Evolutionary conservation across 1,140 invertebrate genomes (phyloP).

Genomic region (Neodiprion lecontei): DNA sequence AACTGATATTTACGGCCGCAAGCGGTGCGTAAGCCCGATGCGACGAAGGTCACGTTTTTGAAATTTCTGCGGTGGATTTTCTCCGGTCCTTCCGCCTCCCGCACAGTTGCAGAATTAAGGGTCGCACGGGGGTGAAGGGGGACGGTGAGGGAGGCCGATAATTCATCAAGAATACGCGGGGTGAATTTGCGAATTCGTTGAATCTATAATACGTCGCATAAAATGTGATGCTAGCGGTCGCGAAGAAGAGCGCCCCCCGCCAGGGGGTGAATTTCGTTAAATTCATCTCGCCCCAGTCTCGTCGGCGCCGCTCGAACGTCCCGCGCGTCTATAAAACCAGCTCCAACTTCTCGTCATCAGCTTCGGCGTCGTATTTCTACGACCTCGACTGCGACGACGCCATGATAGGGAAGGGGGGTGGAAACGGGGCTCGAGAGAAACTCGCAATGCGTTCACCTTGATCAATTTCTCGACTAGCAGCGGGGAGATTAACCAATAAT

Average conservation of each 20-base stretch:
- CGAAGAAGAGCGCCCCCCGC: neutral
- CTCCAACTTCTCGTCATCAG: conserved; percentile 5
- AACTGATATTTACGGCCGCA: neutral
- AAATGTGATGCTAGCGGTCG: no score
- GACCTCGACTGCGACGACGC: neutral
- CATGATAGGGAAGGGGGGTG: no score
- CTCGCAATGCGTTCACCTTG: no score
- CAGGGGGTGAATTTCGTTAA: neutral
- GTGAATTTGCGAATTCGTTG: neutral
- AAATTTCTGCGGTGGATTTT: no score
- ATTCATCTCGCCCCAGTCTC: conserved; percentile 4
- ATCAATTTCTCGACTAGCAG: neutral
- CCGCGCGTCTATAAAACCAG: neutral
- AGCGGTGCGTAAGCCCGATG: neutral
- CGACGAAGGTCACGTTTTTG: neutral
- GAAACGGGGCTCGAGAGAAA: no score
- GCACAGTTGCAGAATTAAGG: no score
- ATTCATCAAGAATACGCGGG: neutral
- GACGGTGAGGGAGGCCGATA: neutral
- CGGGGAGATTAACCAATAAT: conserved; percentile 5
- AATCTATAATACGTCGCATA: neutral
- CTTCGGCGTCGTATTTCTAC: neutral
- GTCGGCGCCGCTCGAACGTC: neutral
- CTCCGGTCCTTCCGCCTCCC: no score
- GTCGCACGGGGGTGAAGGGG: neutral